A percentile compares a stretch with the other conserved stretches of the same genome.
These are phyloP conservation scores for Rallus crepitans DNA, from an alignment of 2,797 vertebrate species.

Conservation along the genomic window DNA sequence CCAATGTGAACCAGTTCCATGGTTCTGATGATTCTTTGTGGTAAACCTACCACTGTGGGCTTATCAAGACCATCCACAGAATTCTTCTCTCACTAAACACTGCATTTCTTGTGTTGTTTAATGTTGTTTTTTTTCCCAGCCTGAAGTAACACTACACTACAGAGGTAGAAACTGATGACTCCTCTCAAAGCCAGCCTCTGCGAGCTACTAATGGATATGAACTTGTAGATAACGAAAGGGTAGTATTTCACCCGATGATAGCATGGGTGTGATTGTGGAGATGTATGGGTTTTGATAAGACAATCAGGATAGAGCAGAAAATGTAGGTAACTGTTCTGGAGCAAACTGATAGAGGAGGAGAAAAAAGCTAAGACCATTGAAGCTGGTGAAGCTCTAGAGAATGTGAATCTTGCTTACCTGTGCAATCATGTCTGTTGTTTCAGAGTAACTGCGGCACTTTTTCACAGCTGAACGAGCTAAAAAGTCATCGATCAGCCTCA, in stretches of 20 bases:
- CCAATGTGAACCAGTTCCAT: neutral
- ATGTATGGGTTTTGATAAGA: neutral
- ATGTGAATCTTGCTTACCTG: constrained; percentile 75
- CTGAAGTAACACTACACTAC: neutral
- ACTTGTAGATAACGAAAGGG: neutral
- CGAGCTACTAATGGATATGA: neutral
- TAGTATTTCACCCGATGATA: neutral
- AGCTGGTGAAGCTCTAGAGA: neutral
- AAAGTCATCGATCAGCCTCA: constrained; percentile 83
- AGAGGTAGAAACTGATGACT: neutral
- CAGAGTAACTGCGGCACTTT: constrained; percentile 82
- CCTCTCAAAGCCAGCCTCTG: neutral
- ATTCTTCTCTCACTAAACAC: neutral
- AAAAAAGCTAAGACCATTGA: neutral
- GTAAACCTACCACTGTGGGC: neutral
- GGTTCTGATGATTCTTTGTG: neutral
- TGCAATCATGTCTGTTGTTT: constrained; percentile 82
- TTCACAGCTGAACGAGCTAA: constrained; percentile 80
- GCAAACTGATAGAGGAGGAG: neutral
- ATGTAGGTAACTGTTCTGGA: neutral
- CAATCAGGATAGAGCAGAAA: neutral
- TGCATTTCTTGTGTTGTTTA: neutral
- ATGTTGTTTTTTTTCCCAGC: neutral
- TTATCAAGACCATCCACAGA: neutral
- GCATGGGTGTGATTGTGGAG: neutral